These are phyloP conservation scores for Coelopa pilipes DNA, from an alignment of 2,888 invertebrate species.

Conservation along the genomic window DNA sequence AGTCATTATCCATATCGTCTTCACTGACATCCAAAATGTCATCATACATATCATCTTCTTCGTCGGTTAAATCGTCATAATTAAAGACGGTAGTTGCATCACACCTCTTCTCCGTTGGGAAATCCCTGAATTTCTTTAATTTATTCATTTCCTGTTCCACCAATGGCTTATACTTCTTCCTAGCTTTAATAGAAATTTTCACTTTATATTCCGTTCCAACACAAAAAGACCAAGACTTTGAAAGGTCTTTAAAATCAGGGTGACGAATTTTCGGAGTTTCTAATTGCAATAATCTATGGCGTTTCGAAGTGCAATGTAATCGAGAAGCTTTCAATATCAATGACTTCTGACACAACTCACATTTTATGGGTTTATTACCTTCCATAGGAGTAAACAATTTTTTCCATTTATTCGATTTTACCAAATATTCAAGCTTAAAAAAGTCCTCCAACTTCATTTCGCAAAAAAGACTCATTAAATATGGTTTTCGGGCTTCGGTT, in stretches of 20 bases:
- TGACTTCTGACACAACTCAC: slow-evolving; percentile 3
- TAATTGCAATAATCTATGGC: slow-evolving; percentile 18
- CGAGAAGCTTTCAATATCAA: neutral
- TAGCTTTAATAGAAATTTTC: slow-evolving; percentile 20
- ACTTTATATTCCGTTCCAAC: slow-evolving; percentile 3
- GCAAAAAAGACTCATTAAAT: slow-evolving; percentile 24
- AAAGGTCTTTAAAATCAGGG: neutral
- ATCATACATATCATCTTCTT: too few species aligned
- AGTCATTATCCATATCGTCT: too few species aligned
- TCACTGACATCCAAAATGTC: too few species aligned
- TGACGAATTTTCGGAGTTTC: too few species aligned
- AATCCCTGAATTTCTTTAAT: neutral
- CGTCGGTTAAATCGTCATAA: neutral
- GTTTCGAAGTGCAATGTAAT: slow-evolving; percentile 17
- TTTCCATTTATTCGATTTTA: neutral
- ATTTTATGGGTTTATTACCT: neutral
- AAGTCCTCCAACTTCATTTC: slow-evolving; percentile 20
- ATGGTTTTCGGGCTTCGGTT: neutral
- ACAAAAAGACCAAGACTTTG: slow-evolving; percentile 15
- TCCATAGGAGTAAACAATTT: slow-evolving; percentile 15
- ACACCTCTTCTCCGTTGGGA: neutral
- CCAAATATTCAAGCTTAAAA: slow-evolving; percentile 1
- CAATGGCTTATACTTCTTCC: neutral
- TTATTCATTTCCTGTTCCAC: slow-evolving; percentile 8
- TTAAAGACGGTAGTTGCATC: too few species aligned